Percentiles rank a stretch among this genome's conserved stretches.
phyloP scores from a whole-genome alignment of 2,888 invertebrate genomes.

The Xestia sexstrigata region DNA sequence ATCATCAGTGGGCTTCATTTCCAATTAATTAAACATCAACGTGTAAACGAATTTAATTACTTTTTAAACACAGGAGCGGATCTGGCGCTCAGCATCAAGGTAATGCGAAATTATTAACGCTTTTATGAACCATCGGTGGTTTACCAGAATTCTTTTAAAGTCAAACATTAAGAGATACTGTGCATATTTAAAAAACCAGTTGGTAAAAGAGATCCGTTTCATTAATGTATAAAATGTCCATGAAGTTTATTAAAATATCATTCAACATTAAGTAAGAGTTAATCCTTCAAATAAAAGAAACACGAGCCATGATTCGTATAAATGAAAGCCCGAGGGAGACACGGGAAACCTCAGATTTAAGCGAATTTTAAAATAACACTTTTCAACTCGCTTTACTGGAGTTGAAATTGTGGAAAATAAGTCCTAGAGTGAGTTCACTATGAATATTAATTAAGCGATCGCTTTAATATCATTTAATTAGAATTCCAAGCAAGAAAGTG shows the following conservation, averaged over 20 bases:
- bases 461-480: conserved; percentile 60
- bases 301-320: conserved; percentile 25
- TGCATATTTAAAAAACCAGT: conserved; percentile 10
- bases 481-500: conserved; percentile 52
- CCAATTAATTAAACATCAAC: conserved; percentile 29
- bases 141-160: conserved; percentile 24
- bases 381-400: conserved; percentile 47
- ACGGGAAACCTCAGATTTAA: conserved; percentile 39
- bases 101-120: conserved; percentile 39
- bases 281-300: conserved; percentile 51
- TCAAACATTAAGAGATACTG: background rate
- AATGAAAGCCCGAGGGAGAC: conserved; percentile 45
- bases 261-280: conserved; percentile 39
- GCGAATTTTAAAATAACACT: conserved; percentile 52
- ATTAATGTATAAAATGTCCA: conserved; percentile 12
- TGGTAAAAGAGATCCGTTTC: conserved; percentile 7
- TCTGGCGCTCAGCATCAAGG: conserved; percentile 28
- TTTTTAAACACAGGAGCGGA: conserved; percentile 26
- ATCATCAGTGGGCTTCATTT: conserved; percentile 30
- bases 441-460: conserved; percentile 65
- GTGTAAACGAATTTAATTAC: conserved; percentile 33
- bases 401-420: conserved; percentile 53
- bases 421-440: conserved; percentile 45
- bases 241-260: conserved; percentile 42
- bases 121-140: conserved; percentile 18